Evolutionary conservation across 2,888 invertebrate species (phyloP).

Genomic region (Brachynemurus nebulosus): DNA sequence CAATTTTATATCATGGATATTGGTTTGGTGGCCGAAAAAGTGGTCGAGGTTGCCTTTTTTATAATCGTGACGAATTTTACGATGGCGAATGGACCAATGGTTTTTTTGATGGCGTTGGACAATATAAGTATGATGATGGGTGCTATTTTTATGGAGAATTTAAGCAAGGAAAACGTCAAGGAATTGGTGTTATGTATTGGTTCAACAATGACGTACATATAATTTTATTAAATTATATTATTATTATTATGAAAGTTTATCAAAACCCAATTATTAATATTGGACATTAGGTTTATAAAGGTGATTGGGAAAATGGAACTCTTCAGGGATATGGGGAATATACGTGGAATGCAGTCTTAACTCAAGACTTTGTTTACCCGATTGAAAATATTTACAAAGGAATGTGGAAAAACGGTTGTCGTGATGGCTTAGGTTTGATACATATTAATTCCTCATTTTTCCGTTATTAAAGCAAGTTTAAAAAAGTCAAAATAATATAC

Average conservation of each 20-base stretch:
- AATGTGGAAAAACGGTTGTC: conserved; percentile 38
- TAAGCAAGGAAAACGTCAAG: conserved; percentile 36
- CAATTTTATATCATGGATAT: conserved; percentile 28
- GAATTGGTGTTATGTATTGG: conserved; percentile 46
- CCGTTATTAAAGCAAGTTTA: too few species aligned
- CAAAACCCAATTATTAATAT: too few species aligned
- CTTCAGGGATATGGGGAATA: conserved; percentile 46
- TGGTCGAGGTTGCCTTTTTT: conserved; percentile 30
- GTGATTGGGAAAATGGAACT: conserved; percentile 41
- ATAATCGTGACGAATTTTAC: conserved; percentile 27
- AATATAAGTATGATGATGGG: conserved; percentile 38
- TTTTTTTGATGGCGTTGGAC: conserved; percentile 36
- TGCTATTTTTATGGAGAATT: conserved; percentile 43
- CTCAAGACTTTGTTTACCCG: conserved; percentile 38
- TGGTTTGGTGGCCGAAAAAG: conserved; percentile 31
- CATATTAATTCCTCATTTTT: too few species aligned
- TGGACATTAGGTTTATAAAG: conserved; percentile 47
- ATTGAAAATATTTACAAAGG: conserved; percentile 39
- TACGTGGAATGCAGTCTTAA: conserved; percentile 39
- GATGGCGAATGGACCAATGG: conserved; percentile 32
- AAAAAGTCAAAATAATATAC: too few species aligned
- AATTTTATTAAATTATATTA: too few species aligned
- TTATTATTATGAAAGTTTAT: too few species aligned
- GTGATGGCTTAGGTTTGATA: conserved; percentile 40
- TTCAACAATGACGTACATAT: conserved; percentile 44